These are phyloP conservation scores for Lutjanus erythropterus DNA, from an alignment of 2,113 vertebrate genomes.

Conservation along the genomic window DNA sequence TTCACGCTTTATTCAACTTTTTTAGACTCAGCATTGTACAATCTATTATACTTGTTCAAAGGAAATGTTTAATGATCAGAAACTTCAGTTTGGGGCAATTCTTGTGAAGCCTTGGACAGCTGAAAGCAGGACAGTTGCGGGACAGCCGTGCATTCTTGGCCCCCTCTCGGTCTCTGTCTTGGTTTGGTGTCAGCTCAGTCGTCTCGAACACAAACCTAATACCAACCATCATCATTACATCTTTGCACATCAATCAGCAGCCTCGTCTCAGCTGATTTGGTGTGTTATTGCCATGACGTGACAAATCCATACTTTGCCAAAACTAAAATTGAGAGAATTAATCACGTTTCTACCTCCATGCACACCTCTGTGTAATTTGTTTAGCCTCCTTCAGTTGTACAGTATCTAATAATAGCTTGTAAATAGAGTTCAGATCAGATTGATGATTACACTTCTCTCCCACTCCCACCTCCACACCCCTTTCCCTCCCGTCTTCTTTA, in stretches of 20 bases:
- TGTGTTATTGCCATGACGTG: slow-evolving; percentile 2
- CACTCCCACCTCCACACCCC: slow-evolving; percentile 1
- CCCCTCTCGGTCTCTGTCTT: too few relatives aligned
- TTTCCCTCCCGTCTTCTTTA: not conserved
- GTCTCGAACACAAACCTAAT: not conserved
- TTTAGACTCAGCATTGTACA: too few relatives aligned
- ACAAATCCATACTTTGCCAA: not conserved
- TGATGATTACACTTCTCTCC: slow-evolving; percentile 23
- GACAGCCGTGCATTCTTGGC: too few relatives aligned
- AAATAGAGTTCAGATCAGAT: slow-evolving; percentile 23
- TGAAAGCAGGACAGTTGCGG: too few relatives aligned
- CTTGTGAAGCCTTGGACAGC: too few relatives aligned
- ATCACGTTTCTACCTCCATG: not conserved
- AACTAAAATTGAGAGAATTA: not conserved
- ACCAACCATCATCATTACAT: not conserved
- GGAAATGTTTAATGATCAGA: too few relatives aligned
- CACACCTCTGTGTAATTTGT: not conserved
- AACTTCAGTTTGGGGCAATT: too few relatives aligned
- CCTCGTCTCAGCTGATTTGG: not conserved
- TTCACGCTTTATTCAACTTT: too few relatives aligned
- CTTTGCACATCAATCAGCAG: not conserved
- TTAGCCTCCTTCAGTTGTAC: not conserved
- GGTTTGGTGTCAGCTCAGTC: not conserved
- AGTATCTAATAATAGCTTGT: slow-evolving; percentile 11
- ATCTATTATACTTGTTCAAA: too few relatives aligned